phyloP scores from a whole-genome alignment of 2,797 vertebrate genomes.

The Bradypus variegatus region DNA sequence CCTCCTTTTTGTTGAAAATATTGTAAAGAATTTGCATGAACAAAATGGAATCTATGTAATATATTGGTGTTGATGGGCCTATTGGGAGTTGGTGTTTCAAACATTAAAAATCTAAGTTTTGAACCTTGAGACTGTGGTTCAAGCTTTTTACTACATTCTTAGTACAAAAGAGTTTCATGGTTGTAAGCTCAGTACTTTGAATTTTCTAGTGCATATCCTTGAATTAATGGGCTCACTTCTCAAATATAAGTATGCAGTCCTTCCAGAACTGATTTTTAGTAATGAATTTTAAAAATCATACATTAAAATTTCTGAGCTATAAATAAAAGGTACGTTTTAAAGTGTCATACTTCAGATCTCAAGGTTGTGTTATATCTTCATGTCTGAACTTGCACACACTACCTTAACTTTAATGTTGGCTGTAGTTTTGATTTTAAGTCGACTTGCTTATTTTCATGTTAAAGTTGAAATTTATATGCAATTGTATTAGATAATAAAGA shows the following conservation, averaged over 20 bases:
- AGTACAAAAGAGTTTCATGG: constrained; percentile 51
- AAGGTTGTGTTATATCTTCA: constrained; percentile 20
- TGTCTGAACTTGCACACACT: constrained; percentile 32
- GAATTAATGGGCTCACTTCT: constrained; percentile 10
- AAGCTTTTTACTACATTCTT: constrained; percentile 40
- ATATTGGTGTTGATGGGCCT: constrained; percentile 39
- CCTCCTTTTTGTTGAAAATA: constrained; percentile 27
- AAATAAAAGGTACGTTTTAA: background rate
- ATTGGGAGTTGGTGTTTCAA: background rate
- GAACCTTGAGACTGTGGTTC: constrained; percentile 46
- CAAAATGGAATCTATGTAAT: constrained; percentile 53
- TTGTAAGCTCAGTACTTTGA: background rate
- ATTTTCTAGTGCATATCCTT: background rate
- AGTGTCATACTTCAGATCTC: background rate
- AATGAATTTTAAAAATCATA: background rate
- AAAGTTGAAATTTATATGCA: constrained; percentile 13
- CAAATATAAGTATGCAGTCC: background rate
- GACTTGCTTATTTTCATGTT: constrained; percentile 25
- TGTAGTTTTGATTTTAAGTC: constrained; percentile 25
- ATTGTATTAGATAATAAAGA: constrained; percentile 4
- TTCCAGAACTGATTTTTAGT: constrained; percentile 24
- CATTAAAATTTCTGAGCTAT: background rate
- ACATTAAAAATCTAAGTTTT: constrained; percentile 53
- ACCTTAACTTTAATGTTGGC: background rate
- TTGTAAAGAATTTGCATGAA: constrained; percentile 47